Conservation (phyloP, 2,888 invertebrate species). For the Dryadula phaetusa region DNA sequence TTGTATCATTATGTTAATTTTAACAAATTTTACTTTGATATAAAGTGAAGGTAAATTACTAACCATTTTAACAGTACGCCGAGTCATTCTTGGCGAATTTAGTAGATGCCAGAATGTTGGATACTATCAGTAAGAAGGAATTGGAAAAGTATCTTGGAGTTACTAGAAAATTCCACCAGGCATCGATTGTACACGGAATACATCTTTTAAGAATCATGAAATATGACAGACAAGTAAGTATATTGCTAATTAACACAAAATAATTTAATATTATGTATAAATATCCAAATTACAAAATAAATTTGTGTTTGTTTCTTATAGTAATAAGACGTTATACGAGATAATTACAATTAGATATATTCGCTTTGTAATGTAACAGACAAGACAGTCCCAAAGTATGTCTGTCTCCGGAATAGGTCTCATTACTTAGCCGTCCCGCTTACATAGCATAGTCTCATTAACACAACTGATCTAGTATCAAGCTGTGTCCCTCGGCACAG, state of each 20-base stretch:
- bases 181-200: constrained; percentile 96
- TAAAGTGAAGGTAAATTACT: constrained; percentile 2
- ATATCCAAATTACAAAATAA: not conserved
- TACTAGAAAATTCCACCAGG: constrained; percentile 96
- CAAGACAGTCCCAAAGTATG: constrained; percentile 14
- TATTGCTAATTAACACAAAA: too few species aligned
- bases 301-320: not conserved
- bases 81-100: constrained; percentile 94
- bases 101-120: constrained; percentile 96
- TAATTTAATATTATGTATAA: too few species aligned
- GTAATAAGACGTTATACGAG: not conserved
- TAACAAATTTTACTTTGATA: not conserved
- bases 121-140: constrained; percentile 96
- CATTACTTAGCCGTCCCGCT: constrained; percentile 34
- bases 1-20: not conserved
- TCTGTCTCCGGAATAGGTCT: constrained; percentile 31
- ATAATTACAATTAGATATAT: not conserved
- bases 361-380: not conserved
- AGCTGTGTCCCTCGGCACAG: constrained; percentile 13
- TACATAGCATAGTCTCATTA: constrained; percentile 30
- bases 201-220: constrained; percentile 96
- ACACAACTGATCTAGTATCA: constrained; percentile 18
- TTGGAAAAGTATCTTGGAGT: constrained; percentile 96
- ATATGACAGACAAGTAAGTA: constrained; percentile 92
- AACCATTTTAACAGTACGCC: constrained; percentile 87